Conservation (phyloP, 2,113 vertebrate species). For the Dasypus novemcinctus region DNA sequence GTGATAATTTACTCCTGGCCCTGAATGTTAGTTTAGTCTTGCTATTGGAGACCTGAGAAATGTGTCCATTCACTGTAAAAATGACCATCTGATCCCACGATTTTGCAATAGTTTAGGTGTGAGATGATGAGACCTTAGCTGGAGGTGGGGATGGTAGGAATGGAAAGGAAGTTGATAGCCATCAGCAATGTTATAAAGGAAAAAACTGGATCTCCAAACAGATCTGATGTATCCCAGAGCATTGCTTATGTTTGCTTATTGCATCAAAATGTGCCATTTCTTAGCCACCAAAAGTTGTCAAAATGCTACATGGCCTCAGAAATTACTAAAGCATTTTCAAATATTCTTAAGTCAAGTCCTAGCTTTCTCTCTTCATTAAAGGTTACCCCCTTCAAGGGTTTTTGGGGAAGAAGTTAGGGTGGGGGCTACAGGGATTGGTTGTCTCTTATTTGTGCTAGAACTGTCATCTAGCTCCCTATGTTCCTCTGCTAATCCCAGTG, state of each 20-base stretch:
- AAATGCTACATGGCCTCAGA: background rate
- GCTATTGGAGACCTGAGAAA: background rate
- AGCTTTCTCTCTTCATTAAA: background rate
- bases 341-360: background rate
- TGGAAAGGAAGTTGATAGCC: background rate
- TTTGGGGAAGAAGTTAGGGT: background rate
- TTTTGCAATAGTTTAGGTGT: background rate
- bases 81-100: background rate
- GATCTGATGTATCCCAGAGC: background rate
- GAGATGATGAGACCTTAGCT: background rate
- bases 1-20: background rate
- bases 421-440: accelerated
- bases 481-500: background rate
- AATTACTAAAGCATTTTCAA: background rate
- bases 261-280: background rate
- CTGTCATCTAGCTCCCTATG: no score
- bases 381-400: background rate
- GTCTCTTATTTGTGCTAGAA: background rate
- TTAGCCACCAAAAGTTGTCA: background rate
- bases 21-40: background rate
- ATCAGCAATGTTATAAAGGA: background rate
- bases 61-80: background rate
- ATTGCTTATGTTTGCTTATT: background rate
- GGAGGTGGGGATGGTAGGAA: background rate
- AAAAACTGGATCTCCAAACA: background rate